These are phyloP conservation scores for Nomada lathburiana DNA, from an alignment of 2,888 invertebrate species.

Conservation along the genomic window DNA sequence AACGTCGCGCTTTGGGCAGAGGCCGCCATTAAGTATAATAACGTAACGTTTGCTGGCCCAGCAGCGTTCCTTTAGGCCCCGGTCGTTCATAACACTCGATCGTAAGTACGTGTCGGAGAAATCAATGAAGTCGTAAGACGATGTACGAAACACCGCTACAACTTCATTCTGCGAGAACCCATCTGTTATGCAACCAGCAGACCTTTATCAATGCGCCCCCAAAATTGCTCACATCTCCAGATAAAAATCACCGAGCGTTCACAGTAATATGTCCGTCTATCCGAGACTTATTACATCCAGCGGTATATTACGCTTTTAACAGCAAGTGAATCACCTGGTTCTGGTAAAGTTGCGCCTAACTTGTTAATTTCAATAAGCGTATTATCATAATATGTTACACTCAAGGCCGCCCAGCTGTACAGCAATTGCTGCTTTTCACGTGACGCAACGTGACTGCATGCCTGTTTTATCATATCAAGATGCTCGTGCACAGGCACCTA, in stretches of 20 bases:
- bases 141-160: background rate
- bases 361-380: conserved; percentile 27
- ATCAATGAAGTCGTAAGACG: conserved; percentile 24
- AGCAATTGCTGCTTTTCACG: conserved; percentile 48
- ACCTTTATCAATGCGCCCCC: too few species aligned
- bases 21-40: conserved; percentile 69
- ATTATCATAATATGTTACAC: conserved; percentile 30
- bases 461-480: conserved; percentile 52
- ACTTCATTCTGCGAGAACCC: background rate
- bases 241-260: too few species aligned
- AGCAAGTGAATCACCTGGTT: background rate
- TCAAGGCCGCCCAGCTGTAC: conserved; percentile 44
- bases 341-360: background rate
- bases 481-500: conserved; percentile 41
- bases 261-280: too few species aligned
- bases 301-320: background rate
- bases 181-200: too few species aligned
- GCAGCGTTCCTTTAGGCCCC: conserved; percentile 6
- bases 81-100: conserved; percentile 3
- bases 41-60: conserved; percentile 38
- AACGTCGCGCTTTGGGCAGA: conserved; percentile 66
- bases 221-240: too few species aligned
- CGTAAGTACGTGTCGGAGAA: background rate
- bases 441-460: conserved; percentile 42
- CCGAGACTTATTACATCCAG: too few species aligned